Conservation (phyloP, 2,888 invertebrate species). For the Macrosoma leucophasiata region DNA sequence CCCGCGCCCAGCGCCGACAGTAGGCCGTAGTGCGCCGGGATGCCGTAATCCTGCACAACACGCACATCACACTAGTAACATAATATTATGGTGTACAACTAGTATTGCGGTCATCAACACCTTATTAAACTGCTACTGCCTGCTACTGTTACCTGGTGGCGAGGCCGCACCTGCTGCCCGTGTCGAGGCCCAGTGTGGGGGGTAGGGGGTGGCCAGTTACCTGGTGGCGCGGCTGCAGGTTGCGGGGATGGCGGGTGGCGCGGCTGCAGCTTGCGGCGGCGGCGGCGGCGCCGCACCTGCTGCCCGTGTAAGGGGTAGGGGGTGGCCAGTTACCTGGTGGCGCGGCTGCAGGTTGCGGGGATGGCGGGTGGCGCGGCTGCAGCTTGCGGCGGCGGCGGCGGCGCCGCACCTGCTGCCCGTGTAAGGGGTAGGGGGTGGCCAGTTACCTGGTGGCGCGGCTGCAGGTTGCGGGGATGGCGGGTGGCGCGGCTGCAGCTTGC, state of each 20-base stretch:
- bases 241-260: constrained; percentile 26
- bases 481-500: constrained; percentile 37
- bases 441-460: too few relatives aligned
- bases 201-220: too few relatives aligned
- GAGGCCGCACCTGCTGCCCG: too few relatives aligned
- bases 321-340: too few relatives aligned
- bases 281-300: constrained; percentile 71
- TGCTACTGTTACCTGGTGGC: too few relatives aligned
- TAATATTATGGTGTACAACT: too few relatives aligned
- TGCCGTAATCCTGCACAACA: constrained; percentile 78
- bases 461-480: background rate
- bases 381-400: constrained; percentile 37
- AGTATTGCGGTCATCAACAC: too few relatives aligned
- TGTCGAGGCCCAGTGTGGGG: too few relatives aligned
- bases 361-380: constrained; percentile 33
- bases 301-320: too few relatives aligned
- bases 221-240: too few relatives aligned
- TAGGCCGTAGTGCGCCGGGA: constrained; percentile 89
- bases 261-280: constrained; percentile 35
- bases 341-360: background rate
- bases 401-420: constrained; percentile 77
- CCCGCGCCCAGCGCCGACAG: constrained; percentile 91
- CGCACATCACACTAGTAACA: background rate
- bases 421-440: too few relatives aligned
- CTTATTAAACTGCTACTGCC: too few relatives aligned